Percentiles rank a stretch among this genome's conserved stretches.
phyloP scores from a whole-genome alignment of 2,113 vertebrate species.

The Ceyx margarethae region DNA sequence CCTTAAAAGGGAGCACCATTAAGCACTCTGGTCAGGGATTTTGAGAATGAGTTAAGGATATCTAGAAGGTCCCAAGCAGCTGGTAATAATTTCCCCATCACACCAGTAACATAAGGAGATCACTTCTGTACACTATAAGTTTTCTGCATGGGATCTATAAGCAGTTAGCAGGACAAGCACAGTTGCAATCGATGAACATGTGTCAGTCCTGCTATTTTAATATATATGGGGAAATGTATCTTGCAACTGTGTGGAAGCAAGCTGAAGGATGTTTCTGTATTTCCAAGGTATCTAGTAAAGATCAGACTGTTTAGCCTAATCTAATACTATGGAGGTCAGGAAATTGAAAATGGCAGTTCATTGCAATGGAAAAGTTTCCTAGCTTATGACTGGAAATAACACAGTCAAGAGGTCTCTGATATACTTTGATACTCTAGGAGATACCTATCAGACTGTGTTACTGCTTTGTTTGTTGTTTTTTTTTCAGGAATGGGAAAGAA shows the following conservation, averaged over 20 bases:
- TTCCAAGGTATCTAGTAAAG: neutral
- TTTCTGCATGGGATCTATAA: neutral
- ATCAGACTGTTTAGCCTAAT: neutral
- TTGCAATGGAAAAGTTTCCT: neutral
- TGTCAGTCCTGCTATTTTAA: neutral
- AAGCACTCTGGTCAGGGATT: neutral
- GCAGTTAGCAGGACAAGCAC: neutral
- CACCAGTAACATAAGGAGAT: neutral
- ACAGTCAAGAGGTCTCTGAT: neutral
- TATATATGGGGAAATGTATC: neutral
- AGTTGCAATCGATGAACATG: neutral
- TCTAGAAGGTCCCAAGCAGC: neutral
- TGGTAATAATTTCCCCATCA: neutral
- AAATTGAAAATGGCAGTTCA: slow-evolving; percentile 20
- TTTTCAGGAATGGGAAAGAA: neutral
- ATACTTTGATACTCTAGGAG: neutral
- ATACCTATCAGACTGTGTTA: neutral
- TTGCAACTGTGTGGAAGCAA: neutral
- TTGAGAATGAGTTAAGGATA: neutral
- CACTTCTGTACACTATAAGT: neutral
- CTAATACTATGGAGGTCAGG: neutral
- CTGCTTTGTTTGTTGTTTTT: neutral
- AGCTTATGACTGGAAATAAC: slow-evolving; percentile 18
- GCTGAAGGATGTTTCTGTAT: neutral
- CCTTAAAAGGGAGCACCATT: neutral